Conservation (phyloP, 1,140 invertebrate genomes). For the Trichoplusia ni region DNA sequence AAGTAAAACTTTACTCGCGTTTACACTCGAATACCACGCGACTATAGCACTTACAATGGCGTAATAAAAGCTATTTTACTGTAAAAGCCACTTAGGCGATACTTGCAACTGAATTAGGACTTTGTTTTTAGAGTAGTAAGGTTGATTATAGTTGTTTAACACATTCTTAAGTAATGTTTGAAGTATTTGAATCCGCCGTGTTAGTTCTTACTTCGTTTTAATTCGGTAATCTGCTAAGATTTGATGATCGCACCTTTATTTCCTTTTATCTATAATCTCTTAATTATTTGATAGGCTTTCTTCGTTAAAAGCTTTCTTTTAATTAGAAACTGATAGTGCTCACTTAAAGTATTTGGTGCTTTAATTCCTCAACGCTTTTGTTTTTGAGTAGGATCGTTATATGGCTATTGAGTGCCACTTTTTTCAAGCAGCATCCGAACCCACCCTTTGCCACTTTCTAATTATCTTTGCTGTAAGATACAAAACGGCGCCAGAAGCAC, state of each 20-base stretch:
- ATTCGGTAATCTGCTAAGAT: slow-evolving; percentile 29
- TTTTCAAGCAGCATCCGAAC: too few species aligned
- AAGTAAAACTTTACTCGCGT: slow-evolving; percentile 27
- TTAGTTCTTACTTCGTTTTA: slow-evolving; percentile 16
- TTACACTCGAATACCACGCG: slow-evolving; percentile 23
- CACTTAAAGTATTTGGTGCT: neutral
- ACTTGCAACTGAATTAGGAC: neutral
- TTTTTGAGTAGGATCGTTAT: too few species aligned
- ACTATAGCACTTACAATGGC: slow-evolving; percentile 25
- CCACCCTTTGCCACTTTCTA: too few species aligned
- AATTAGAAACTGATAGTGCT: neutral
- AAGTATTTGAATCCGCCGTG: slow-evolving; percentile 1
- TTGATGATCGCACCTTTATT: slow-evolving; percentile 25
- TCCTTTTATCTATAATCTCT: neutral
- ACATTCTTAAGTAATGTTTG: neutral
- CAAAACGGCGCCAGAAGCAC: too few species aligned
- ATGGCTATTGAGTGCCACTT: too few species aligned
- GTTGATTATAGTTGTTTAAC: neutral
- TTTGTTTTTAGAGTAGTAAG: neutral
- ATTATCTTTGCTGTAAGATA: too few species aligned
- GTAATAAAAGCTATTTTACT: slow-evolving; percentile 31
- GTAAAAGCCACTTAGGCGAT: slow-evolving; percentile 16
- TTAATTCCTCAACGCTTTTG: neutral
- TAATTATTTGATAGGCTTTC: neutral
- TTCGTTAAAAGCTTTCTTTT: neutral